phyloP scores from a whole-genome alignment of 2,113 vertebrate species.

The Poeciliopsis retropinna region DNA sequence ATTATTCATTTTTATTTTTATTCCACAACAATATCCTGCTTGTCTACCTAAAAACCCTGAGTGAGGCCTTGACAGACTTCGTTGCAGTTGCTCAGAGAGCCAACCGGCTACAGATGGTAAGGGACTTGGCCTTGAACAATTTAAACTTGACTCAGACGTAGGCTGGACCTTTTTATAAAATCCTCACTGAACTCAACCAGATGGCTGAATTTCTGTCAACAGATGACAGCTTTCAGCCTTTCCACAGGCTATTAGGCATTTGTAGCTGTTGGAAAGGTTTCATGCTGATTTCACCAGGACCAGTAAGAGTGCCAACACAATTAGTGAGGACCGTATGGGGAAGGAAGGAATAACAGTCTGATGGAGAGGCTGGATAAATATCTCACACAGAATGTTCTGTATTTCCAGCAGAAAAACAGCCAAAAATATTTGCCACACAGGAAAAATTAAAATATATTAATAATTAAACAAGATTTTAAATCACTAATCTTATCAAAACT shows the following conservation, averaged over 20 bases:
- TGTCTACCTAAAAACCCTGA: not conserved
- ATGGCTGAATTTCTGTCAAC: conserved; percentile 38
- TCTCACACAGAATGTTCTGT: conserved; percentile 5
- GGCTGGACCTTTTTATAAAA: conserved; percentile 25
- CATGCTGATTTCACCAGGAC: not conserved
- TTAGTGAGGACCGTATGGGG: conserved; percentile 29
- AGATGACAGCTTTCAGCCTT: conserved; percentile 23
- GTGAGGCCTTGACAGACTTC: not conserved
- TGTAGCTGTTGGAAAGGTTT: not conserved
- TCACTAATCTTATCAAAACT: too few species aligned
- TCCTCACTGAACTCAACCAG: conserved; percentile 35
- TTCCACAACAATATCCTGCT: not conserved
- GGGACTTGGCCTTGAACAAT: conserved; percentile 8
- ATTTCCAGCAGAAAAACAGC: conserved; percentile 3
- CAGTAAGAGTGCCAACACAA: conserved; percentile 21
- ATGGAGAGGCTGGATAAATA: conserved; percentile 16
- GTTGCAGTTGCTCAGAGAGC: not conserved
- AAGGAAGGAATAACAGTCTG: conserved; percentile 24
- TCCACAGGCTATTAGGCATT: conserved; percentile 32
- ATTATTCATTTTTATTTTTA: too few species aligned
- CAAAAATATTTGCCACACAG: not conserved
- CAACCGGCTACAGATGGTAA: conserved; percentile 5
- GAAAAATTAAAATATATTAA: not conserved
- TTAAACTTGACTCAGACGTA: conserved; percentile 19
- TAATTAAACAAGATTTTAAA: too few species aligned